A percentile compares a stretch with the other conserved stretches of the same genome.
These are phyloP conservation scores for Ispidina lecontei DNA, from an alignment of 2,797 vertebrate species.

Conservation along the genomic window DNA sequence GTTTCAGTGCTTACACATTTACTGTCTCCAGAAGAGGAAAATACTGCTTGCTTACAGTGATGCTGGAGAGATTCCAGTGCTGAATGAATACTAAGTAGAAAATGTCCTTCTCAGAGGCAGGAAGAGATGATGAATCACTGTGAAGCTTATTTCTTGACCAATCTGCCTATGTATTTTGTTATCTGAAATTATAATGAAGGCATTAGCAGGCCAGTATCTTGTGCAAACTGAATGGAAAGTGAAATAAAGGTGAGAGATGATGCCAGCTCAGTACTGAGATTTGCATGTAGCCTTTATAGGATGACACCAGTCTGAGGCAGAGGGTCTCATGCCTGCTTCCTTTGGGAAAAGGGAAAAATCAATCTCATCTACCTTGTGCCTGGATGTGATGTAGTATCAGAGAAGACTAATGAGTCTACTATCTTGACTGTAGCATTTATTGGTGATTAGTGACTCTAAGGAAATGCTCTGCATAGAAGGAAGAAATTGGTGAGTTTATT, in stretches of 20 bases:
- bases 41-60: neutral
- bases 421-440: neutral
- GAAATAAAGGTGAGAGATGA: neutral
- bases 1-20: conserved; percentile 40
- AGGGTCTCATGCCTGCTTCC: neutral
- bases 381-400: neutral
- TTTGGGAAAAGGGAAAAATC: neutral
- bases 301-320: neutral
- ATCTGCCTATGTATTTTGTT: neutral
- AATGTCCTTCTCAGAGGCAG: conserved; percentile 36
- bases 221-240: neutral
- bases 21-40: conserved; percentile 36
- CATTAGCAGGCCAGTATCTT: neutral
- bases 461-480: neutral
- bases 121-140: conserved; percentile 6
- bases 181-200: conserved; percentile 1
- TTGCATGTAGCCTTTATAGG: rapidly evolving
- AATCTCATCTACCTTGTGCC: neutral
- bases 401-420: conserved; percentile 25
- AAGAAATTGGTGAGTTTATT: neutral
- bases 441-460: neutral
- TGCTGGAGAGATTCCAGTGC: neutral
- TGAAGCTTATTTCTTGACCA: neutral
- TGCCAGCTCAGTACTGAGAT: neutral
- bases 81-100: conserved; percentile 7